phyloP scores from a whole-genome alignment of 2,113 vertebrate species.

The Hiodon tergisus region DNA sequence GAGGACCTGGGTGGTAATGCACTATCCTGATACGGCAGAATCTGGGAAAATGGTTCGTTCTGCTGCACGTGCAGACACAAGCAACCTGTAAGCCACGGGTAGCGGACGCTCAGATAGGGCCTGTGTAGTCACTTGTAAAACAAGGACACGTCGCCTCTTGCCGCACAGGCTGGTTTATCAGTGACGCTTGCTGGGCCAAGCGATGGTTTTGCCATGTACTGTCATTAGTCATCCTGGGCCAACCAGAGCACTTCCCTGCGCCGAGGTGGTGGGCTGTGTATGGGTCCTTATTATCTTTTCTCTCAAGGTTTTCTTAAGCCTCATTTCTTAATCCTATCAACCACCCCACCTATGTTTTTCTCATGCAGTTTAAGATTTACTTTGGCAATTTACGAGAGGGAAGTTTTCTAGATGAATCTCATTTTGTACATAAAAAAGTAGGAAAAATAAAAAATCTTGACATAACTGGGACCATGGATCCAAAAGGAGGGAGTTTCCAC shows the following conservation, averaged over 20 bases:
- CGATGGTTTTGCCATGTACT: constrained; percentile 14
- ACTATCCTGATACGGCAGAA: background rate
- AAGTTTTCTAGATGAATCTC: no score
- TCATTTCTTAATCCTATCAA: no score
- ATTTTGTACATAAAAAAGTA: no score
- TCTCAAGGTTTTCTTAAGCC: no score
- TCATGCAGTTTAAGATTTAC: no score
- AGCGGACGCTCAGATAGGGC: constrained; percentile 2
- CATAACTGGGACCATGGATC: no score
- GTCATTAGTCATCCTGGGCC: constrained; percentile 18
- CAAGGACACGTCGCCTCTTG: constrained; percentile 10
- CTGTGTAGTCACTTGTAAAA: constrained; percentile 15
- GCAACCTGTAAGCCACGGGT: background rate
- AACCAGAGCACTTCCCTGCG: background rate
- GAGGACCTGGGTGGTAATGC: no score
- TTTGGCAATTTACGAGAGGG: no score
- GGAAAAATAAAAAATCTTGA: no score
- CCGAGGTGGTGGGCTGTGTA: background rate
- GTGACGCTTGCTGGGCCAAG: constrained; percentile 7
- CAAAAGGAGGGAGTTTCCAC: no score
- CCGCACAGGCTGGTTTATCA: constrained; percentile 26
- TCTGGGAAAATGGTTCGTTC: background rate
- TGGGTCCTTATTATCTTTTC: background rate
- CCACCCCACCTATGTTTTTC: no score
- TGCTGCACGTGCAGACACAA: background rate